A percentile compares a stretch with the other conserved stretches of the same genome.
These are phyloP conservation scores for Notarius quadriscutis DNA, from an alignment of 2,113 vertebrate species.

Conservation along the genomic window DNA sequence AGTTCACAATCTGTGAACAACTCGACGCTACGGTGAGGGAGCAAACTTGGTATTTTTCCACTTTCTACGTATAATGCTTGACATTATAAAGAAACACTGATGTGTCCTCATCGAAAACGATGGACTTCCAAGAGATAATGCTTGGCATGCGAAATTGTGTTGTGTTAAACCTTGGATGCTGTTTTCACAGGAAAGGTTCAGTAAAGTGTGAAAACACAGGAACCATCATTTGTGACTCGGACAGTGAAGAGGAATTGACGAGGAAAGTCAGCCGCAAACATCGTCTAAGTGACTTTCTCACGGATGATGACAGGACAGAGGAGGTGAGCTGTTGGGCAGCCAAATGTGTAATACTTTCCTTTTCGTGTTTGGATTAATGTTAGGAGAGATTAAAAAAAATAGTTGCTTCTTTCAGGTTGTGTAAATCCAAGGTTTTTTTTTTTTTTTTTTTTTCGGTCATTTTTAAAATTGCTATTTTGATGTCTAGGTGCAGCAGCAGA, in stretches of 20 bases:
- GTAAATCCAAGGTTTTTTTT: neutral
- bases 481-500: slow-evolving; percentile 57
- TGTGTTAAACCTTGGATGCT: slow-evolving; percentile 18
- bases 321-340: slow-evolving; percentile 59
- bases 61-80: neutral
- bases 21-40: slow-evolving; percentile 82
- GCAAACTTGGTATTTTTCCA: neutral
- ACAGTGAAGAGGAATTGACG: slow-evolving; percentile 86
- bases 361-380: neutral
- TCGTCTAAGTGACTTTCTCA: slow-evolving; percentile 72
- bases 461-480: neutral
- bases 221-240: slow-evolving; percentile 80
- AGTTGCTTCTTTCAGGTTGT: neutral
- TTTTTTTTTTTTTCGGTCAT: neutral
- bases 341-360: neutral
- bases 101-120: too few species aligned
- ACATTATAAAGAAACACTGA: neutral
- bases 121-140: neutral
- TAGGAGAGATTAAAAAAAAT: neutral
- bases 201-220: slow-evolving; percentile 78
- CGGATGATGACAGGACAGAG: slow-evolving; percentile 67
- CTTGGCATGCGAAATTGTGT: neutral
- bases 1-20: slow-evolving; percentile 87
- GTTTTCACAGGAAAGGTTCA: slow-evolving; percentile 74
- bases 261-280: slow-evolving; percentile 81